Base-by-base conservation (phyloP, 2,888 invertebrate genomes). In the Agrotis segetum region DNA sequence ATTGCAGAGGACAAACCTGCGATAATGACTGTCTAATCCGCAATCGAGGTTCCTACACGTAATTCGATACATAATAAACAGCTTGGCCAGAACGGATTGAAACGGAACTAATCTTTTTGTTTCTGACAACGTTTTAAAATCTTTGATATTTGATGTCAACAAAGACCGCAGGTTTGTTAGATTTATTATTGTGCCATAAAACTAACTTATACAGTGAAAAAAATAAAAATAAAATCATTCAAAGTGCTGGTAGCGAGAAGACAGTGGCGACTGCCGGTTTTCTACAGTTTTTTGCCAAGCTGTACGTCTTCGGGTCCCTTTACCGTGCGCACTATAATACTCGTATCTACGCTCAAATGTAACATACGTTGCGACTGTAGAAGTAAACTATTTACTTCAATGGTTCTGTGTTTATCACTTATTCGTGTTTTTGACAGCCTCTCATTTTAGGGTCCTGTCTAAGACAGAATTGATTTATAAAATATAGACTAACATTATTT, bases 321-420 rank as follows among this genome's bases (percentile, higher is more conserved):
- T n/a, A 34, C 46, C 44, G 13, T 9, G 19, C n/a, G 56, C 9
- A 19, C 9, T 63, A 34, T 9, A n/a, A n/a, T n/a, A n/a, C n/a
- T n/a, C n/a, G n/a, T n/a, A 44, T 73, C n/a, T 44, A 34, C 21
- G 40, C 13, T 52, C 40, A 47, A 29, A 59, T 40, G 44, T 53
- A 59, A 74, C 59, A 55, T 34, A 49, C 17, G 59, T 49, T 6
- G 52, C 13, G 59, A 60, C 29, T 21, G n/a, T 74, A 60, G 60
- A 55, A 67, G 19, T 55, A 55, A 55, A 74, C 44, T 21, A 73
- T 59, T 74, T 53, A 67, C 59, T 74, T 24, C 49, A 53, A 67
- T 60, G 49, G 59, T 74, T 73, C n/a, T 29, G 53, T 44, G 47
- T 60, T 74, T 73, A 75, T 74, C 17, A 67, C 44, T 67, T 55